Evolutionary conservation across 2,797 vertebrate species (phyloP).

Genomic region (Scolopax rusticola): DNA sequence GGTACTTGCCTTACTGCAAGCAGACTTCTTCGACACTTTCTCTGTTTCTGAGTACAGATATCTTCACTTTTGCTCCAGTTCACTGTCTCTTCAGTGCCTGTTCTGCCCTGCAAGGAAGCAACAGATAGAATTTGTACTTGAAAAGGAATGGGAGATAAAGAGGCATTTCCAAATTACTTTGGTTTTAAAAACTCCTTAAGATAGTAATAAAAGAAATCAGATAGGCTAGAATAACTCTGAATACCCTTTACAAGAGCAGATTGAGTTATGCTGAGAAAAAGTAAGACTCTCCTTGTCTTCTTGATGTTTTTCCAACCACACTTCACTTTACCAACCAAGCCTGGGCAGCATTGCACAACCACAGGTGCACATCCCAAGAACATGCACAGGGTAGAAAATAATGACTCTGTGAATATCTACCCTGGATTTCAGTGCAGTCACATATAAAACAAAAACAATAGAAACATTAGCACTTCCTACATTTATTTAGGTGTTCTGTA

Average conservation of each 20-base stretch:
- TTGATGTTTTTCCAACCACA: not conserved
- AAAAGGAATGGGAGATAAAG: not conserved
- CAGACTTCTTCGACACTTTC: not conserved
- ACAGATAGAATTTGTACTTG: not conserved
- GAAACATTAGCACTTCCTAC: not conserved
- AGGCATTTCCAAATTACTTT: not conserved
- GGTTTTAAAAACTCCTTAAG: not conserved
- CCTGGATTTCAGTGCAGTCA: not conserved
- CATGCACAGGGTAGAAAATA: not conserved
- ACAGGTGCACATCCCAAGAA: not conserved
- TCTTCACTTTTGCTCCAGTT: not conserved
- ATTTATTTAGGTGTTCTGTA: not conserved
- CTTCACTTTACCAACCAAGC: not conserved
- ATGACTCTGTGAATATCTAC: not conserved
- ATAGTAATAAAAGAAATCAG: not conserved
- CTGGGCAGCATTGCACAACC: not conserved
- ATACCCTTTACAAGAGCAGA: not conserved
- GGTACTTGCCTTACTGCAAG: not conserved
- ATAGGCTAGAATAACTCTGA: not conserved
- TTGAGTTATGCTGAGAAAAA: not conserved
- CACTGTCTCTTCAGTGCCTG: not conserved
- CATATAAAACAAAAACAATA: not conserved
- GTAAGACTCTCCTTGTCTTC: not conserved
- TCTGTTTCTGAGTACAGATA: not conserved
- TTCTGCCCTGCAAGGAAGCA: not conserved